phyloP scores from a whole-genome alignment of 2,888 invertebrate species.

The Aromia moschata region DNA sequence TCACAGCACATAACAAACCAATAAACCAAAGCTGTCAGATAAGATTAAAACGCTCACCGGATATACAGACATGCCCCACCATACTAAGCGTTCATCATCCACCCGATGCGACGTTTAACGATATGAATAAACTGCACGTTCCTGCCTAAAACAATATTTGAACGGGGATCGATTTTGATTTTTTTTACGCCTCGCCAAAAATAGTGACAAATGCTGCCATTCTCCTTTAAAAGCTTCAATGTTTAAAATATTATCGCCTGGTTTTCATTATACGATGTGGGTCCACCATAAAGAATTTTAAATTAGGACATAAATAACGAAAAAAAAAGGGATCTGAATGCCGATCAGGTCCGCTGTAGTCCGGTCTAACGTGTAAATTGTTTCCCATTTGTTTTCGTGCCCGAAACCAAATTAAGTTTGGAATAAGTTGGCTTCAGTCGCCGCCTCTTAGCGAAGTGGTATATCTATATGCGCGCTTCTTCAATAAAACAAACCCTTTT shows the following conservation, averaged over 20 bases:
- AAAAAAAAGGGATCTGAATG: constrained; percentile 36
- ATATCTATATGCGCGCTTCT: constrained; percentile 42
- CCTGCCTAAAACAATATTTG: too few relatives aligned
- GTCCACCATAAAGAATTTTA: constrained; percentile 39
- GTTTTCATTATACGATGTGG: constrained; percentile 1
- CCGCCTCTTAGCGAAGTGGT: constrained; percentile 43
- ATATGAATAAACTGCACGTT: too few relatives aligned
- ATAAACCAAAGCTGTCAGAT: too few relatives aligned
- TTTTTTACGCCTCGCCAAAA: too few relatives aligned
- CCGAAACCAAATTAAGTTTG: constrained; percentile 50
- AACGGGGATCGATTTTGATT: too few relatives aligned
- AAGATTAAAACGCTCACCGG: too few relatives aligned
- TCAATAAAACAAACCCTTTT: constrained; percentile 39
- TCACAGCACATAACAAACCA: too few relatives aligned
- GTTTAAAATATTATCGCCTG: constrained; percentile 4
- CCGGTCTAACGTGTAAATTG: constrained; percentile 47
- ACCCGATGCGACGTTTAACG: too few relatives aligned
- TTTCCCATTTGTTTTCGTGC: constrained; percentile 48
- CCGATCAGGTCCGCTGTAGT: constrained; percentile 35
- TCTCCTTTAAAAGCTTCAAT: not conserved
- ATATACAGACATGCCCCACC: too few relatives aligned
- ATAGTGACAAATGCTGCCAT: not conserved
- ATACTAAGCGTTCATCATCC: too few relatives aligned
- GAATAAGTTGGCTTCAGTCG: constrained; percentile 48
- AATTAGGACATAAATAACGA: constrained; percentile 40